Evolutionary conservation across 1,140 invertebrate species (phyloP).

Genomic region (Drosophila novamexicana): DNA sequence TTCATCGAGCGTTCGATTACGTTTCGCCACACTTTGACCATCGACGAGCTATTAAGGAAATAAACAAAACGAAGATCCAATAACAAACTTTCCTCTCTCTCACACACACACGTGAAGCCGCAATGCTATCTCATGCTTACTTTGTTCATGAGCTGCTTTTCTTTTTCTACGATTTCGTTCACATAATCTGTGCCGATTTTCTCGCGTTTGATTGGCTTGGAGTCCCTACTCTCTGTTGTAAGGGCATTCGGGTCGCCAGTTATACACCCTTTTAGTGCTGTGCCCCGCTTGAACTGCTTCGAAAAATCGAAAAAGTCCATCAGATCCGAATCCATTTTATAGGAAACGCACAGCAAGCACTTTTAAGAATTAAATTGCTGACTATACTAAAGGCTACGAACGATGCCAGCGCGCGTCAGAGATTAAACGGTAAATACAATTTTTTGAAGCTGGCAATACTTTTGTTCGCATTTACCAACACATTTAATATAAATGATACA

Average conservation of each 20-base stretch:
- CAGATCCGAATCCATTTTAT: constrained; percentile 65
- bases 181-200: constrained; percentile 64
- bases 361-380: not conserved
- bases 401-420: not conserved
- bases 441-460: constrained; percentile 6
- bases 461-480: not conserved
- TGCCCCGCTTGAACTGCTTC: constrained; percentile 62
- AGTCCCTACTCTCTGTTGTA: constrained; percentile 16
- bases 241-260: constrained; percentile 12
- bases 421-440: constrained; percentile 53
- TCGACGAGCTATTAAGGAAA: constrained; percentile 5
- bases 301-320: constrained; percentile 79
- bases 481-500: not conserved
- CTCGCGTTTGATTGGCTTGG: constrained; percentile 58
- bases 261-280: constrained; percentile 33
- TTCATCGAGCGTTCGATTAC: constrained; percentile 47
- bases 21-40: not conserved
- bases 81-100: not conserved
- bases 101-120: not conserved
- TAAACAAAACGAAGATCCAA: constrained; percentile 20
- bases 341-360: not conserved
- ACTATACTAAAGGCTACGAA: not conserved
- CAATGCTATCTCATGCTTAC: constrained; percentile 34
- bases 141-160: constrained; percentile 50
- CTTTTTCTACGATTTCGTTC: constrained; percentile 40